Base-by-base conservation (phyloP, 2,797 vertebrate genomes). In the Cirrhinus molitorella region DNA sequence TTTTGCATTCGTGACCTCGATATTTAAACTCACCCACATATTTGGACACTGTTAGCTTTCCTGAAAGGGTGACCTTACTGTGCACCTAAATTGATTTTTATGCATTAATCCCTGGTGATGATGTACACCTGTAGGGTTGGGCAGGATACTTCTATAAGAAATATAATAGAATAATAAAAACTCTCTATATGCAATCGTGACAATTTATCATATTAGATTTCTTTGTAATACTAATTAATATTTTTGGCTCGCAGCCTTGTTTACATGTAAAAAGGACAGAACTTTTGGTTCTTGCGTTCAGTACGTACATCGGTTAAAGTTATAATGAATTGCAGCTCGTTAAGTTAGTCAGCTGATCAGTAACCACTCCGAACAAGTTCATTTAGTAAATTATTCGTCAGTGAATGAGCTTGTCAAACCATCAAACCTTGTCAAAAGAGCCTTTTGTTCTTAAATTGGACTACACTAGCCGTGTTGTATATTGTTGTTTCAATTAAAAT, bases 11-110 rank as follows among this genome's bases (percentile, higher is more conserved):
- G 1, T 37, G 47, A 3, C 47, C 45, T 82, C 21, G 6, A 53
- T 76, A 76, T 67, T 31, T 67, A 49, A 83, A 47, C 7, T 83
- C 61, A 83, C 81, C 49, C 17, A 83, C 23, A 57, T 68, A n/a
- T 76, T 17, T 75, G 4, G 19, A 25, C 1, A 2, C 21, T 53
- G 80, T 65, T 53, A 65, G 57, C 45, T 81, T 73, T 61, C 3
- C 12, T 80, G 51, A 43, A 80, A 70, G 23, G 21, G 40, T 45
- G 57, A 34, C 5, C 8, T 79, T 37, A 66, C 12, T 37, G 21
- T 31, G 25, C 28, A 28, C 8, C 47, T 74, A 10, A 40, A 25
- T 6, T 5, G 14, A 2, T 49, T 21, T 71, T n/a, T 37, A 34
- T 45, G 28, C 25, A 34, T 72, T 72, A 49, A 80, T 80, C n/a